Evolutionary conservation across 2,797 vertebrate genomes (phyloP).

Genomic region (Lerista edwardsae): DNA sequence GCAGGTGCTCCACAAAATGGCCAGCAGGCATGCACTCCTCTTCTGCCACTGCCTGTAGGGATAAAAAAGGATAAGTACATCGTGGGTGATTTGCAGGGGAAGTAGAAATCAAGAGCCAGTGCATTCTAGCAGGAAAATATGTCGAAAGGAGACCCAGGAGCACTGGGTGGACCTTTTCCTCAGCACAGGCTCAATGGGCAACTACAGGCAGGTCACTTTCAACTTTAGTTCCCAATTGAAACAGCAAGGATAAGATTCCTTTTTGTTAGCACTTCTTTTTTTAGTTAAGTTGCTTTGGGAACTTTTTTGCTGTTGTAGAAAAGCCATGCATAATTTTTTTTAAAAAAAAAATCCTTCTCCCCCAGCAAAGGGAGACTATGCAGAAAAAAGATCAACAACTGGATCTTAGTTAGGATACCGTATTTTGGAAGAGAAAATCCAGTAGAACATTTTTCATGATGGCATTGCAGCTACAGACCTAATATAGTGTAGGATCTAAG

Average conservation of each 20-base stretch:
- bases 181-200: background rate
- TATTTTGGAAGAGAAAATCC: background rate
- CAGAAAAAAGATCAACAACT: background rate
- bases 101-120: background rate
- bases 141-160: background rate
- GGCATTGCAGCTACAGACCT: background rate
- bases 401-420: background rate
- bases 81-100: background rate
- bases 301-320: too few relatives aligned
- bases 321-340: too few relatives aligned
- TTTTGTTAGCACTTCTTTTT: too few relatives aligned
- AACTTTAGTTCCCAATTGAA: background rate
- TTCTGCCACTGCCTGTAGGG: slow-evolving; percentile 81
- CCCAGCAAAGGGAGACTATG: background rate
- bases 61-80: background rate
- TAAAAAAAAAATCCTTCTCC: too few relatives aligned
- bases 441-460: background rate
- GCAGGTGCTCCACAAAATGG: slow-evolving; percentile 86
- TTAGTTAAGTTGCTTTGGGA: too few relatives aligned
- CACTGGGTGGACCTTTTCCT: background rate
- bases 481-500: too few relatives aligned
- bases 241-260: background rate
- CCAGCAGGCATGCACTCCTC: slow-evolving; percentile 88
- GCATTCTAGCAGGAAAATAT: background rate
- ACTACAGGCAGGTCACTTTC: background rate